A percentile compares a stretch with the other conserved stretches of the same genome.
Conservation (phyloP, 2,797 vertebrate species). For the Siniperca obscura region DNA sequence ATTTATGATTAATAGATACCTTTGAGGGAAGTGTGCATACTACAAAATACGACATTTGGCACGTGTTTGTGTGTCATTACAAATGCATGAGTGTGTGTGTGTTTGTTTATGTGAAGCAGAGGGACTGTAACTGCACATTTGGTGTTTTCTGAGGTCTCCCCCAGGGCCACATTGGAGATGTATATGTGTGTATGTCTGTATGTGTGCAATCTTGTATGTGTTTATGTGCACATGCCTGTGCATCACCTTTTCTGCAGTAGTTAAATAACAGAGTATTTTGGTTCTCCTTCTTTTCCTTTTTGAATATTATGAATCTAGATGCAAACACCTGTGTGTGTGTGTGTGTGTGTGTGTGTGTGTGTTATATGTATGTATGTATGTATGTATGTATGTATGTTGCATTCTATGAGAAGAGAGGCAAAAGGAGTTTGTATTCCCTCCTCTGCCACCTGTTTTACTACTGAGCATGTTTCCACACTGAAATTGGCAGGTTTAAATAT, state of each 20-base stretch:
- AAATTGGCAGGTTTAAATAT: constrained; percentile 54
- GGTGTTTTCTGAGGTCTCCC: constrained; percentile 77
- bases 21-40: background rate
- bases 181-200: constrained; percentile 7
- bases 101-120: constrained; percentile 39
- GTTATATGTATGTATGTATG: background rate
- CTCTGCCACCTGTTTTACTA: constrained; percentile 79
- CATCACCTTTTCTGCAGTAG: background rate
- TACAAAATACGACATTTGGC: constrained; percentile 17
- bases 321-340: background rate
- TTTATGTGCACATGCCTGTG: background rate
- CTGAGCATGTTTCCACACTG: constrained; percentile 50
- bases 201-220: background rate
- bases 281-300: background rate
- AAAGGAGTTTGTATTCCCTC: constrained; percentile 56
- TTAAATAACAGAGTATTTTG: constrained; percentile 9
- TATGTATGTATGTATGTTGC: background rate
- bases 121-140: constrained; percentile 36
- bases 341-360: constrained; percentile 7
- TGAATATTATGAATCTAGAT: background rate
- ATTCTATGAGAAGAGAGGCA: constrained; percentile 27
- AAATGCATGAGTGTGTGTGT: constrained; percentile 4
- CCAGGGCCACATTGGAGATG: constrained; percentile 52
- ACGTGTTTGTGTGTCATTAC: background rate
- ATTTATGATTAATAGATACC: constrained; percentile 21